These are phyloP conservation scores for Tineola bisselliella DNA, from an alignment of 2,888 invertebrate species.

Conservation along the genomic window DNA sequence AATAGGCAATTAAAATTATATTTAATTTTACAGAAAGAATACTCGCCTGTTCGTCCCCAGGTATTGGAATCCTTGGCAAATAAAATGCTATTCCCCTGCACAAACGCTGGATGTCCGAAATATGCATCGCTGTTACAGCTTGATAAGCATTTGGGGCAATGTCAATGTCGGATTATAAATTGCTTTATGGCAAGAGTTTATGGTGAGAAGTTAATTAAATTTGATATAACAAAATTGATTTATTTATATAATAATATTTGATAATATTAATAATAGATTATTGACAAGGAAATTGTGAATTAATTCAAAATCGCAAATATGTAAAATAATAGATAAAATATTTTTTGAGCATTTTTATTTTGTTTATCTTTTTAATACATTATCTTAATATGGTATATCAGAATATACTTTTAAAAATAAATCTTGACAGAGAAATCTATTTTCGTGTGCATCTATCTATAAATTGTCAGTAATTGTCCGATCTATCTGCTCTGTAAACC, in stretches of 20 bases:
- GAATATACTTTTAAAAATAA: conserved; percentile 6
- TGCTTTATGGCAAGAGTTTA: conserved; percentile 65
- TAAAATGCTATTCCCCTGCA: conserved; percentile 69
- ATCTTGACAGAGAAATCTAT: not conserved
- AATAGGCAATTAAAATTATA: not conserved
- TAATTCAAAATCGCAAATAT: too few species aligned
- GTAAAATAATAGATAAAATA: too few species aligned
- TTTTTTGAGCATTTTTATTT: not conserved
- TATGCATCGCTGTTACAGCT: conserved; percentile 60
- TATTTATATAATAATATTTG: not conserved
- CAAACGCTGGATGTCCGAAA: conserved; percentile 65
- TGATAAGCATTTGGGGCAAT: conserved; percentile 59
- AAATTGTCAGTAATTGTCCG: not conserved
- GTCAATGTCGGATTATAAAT: conserved; percentile 54
- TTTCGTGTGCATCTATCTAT: not conserved
- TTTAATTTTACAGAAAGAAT: conserved; percentile 56
- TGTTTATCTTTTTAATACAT: not conserved
- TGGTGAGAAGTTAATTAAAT: conserved; percentile 32
- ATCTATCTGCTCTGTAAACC: not conserved
- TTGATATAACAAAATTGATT: too few species aligned
- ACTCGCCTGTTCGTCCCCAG: conserved; percentile 59
- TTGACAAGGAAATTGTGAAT: too few species aligned
- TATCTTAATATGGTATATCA: too few species aligned
- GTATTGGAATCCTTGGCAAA: conserved; percentile 69
- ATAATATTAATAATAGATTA: too few species aligned